Conservation (phyloP, 2,888 invertebrate species). For the Lycophotia porphyrea region DNA sequence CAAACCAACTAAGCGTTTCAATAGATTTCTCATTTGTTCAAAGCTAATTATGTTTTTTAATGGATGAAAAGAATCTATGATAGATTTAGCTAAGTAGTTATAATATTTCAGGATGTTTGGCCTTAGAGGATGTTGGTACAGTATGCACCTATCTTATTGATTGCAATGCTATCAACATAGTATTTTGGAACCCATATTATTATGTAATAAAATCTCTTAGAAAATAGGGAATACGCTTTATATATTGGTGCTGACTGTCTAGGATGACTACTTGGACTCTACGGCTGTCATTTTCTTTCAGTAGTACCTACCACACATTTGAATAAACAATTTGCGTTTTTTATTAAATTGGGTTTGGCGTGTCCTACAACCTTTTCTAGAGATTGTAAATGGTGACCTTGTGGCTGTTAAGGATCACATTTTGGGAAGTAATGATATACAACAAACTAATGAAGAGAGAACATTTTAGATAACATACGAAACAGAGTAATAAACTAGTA, state of each 20-base stretch:
- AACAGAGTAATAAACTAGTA: neutral
- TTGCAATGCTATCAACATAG: neutral
- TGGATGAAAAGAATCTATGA: neutral
- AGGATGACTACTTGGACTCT: too few relatives aligned
- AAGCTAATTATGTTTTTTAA: neutral
- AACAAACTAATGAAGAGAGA: neutral
- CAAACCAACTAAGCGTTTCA: neutral
- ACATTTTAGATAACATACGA: neutral
- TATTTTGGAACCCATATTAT: neutral
- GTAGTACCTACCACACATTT: neutral
- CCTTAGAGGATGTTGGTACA: neutral
- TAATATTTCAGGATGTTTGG: neutral
- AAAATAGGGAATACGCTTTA: neutral
- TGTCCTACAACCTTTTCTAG: neutral
- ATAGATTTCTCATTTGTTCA: conserved; percentile 8
- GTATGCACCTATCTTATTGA: neutral
- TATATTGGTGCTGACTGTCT: neutral
- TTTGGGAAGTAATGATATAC: neutral
- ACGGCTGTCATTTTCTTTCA: neutral
- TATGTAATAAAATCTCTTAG: neutral
- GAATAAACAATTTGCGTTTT: neutral
- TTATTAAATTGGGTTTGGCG: neutral
- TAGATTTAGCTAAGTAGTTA: neutral
- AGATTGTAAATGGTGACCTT: neutral
- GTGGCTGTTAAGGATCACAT: neutral